phyloP scores from a whole-genome alignment of 2,888 invertebrate species.

The Sicus ferrugineus region DNA sequence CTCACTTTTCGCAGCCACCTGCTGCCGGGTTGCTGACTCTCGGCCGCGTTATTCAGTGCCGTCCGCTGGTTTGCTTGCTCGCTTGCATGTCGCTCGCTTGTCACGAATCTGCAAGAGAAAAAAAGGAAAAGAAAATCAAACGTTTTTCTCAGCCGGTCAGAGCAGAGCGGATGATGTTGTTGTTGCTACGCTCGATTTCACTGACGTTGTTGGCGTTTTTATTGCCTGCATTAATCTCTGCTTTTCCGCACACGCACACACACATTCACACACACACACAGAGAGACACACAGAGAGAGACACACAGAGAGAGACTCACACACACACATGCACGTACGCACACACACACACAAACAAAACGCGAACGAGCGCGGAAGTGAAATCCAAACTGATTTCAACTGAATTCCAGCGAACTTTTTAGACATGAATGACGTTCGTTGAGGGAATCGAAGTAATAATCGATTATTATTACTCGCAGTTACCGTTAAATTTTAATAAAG shows the following conservation, averaged over 20 bases:
- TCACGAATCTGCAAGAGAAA: slow-evolving; percentile 39
- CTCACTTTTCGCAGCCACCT: slow-evolving; percentile 7
- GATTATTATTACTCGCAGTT: too few species aligned
- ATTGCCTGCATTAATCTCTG: neutral
- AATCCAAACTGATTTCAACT: too few species aligned
- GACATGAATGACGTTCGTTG: too few species aligned
- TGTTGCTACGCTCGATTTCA: neutral
- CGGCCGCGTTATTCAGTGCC: slow-evolving; percentile 3
- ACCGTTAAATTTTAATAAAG: neutral
- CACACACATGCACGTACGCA: neutral
- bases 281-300: neutral
- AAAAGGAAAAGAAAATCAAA: slow-evolving; percentile 37
- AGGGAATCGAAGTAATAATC: too few species aligned
- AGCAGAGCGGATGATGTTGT: slow-evolving; percentile 6
- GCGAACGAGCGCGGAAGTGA: too few species aligned
- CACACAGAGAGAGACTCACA: neutral
- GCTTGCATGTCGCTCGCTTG: slow-evolving; percentile 32
- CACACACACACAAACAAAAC: too few species aligned
- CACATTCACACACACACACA: slow-evolving; percentile 9
- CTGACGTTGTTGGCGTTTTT: neutral
- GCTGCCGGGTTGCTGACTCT: slow-evolving; percentile 2
- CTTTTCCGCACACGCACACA: neutral
- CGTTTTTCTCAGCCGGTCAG: slow-evolving; percentile 25
- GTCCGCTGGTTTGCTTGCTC: slow-evolving; percentile 4
- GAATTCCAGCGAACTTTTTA: too few species aligned